These are phyloP conservation scores for Pangasianodon hypophthalmus DNA, from an alignment of 2,113 vertebrate species.

Conservation along the genomic window DNA sequence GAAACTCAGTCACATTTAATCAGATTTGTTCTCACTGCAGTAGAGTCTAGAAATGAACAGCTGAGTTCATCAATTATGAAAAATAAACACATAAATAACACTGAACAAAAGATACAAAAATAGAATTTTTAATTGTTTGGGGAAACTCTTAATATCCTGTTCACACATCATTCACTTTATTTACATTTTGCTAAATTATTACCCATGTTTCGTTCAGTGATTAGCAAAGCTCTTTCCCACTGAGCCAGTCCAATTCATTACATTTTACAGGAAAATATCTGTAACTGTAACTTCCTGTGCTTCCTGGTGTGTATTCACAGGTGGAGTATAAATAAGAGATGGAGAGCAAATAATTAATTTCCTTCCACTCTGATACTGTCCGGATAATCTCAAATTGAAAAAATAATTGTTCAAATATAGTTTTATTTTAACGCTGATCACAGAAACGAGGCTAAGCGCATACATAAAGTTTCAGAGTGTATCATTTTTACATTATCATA, in stretches of 20 bases:
- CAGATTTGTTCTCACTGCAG: background rate
- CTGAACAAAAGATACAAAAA: background rate
- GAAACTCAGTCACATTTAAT: conserved; percentile 13
- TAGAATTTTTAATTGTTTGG: background rate
- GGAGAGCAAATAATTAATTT: background rate
- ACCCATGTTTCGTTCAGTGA: background rate
- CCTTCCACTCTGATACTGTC: background rate
- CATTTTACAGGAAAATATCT: background rate
- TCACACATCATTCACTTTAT: background rate
- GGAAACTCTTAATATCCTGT: background rate
- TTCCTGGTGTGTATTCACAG: background rate
- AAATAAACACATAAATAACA: background rate
- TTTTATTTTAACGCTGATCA: too few species aligned
- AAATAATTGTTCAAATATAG: too few species aligned
- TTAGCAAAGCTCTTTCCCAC: background rate
- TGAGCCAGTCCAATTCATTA: background rate
- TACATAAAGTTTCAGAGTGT: too few species aligned
- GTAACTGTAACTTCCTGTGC: background rate
- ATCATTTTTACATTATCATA: too few species aligned
- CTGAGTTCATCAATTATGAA: background rate
- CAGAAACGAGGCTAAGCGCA: too few species aligned
- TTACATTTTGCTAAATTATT: background rate
- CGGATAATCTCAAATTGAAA: background rate
- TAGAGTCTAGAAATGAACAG: background rate
- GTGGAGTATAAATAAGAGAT: background rate